Percentiles rank a stretch among this genome's conserved stretches.
phyloP scores from a whole-genome alignment of 2,797 vertebrate species.

The Oryzias dopingdopingensis region DNA sequence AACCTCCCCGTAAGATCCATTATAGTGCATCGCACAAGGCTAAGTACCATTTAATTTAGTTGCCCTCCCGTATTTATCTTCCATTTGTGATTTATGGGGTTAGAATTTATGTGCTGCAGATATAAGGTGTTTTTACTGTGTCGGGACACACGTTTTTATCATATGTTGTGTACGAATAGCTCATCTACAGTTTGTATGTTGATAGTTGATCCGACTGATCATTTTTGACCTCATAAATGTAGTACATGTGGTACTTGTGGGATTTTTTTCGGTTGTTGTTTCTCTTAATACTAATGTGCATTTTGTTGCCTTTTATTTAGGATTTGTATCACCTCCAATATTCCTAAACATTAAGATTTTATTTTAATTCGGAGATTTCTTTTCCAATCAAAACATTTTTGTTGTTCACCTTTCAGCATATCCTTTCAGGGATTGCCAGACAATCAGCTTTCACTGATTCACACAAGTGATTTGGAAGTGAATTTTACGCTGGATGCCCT shows the following conservation, averaged over 20 bases:
- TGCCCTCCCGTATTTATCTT: conserved; percentile 81
- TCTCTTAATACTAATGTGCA: too few species aligned
- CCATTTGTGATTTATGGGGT: conserved; percentile 77
- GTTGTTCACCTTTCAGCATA: too few species aligned
- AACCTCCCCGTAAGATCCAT: conserved; percentile 75
- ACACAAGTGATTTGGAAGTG: too few species aligned
- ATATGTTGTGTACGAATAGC: conserved; percentile 1
- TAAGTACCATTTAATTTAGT: conserved; percentile 87
- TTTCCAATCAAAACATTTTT: neutral
- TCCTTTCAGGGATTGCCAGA: too few species aligned
- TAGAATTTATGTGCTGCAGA: conserved; percentile 52
- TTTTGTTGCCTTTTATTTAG: too few species aligned
- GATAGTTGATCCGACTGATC: conserved; percentile 12
- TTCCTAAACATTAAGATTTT: too few species aligned
- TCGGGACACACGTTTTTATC: conserved; percentile 21
- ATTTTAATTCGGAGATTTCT: neutral
- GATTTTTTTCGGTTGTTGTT: too few species aligned
- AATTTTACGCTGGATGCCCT: too few species aligned
- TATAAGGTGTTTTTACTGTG: conserved; percentile 31
- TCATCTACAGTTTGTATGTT: neutral
- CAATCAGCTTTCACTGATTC: too few species aligned
- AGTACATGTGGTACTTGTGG: neutral
- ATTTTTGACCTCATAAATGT: conserved; percentile 12
- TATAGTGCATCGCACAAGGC: conserved; percentile 79
- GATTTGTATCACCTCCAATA: too few species aligned